Evolutionary conservation across 2,113 vertebrate genomes (phyloP), one percentile per base, ranked within the genome.

Genomic region (Holacanthus passer): DNA sequence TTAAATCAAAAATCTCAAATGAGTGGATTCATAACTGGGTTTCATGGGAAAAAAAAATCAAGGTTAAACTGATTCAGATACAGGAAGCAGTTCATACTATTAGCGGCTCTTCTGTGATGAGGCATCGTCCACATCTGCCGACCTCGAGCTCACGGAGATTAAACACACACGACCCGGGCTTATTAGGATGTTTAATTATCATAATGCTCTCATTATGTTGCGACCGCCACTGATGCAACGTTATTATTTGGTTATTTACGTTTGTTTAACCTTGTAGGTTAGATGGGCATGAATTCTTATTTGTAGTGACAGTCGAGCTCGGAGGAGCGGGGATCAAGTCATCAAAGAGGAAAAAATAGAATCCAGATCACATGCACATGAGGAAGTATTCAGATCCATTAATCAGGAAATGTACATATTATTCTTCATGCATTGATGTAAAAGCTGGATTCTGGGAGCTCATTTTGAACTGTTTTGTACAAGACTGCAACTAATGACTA

Each of bases 151-250:
- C 74, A 52, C 3, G 71, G 76, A 82, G 90, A 91, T 94, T 92
- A 91, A 90, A 84, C 70, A 17, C 82, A 84, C 70, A 17, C 82
- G 82, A 88, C 65, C 86, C 68, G 31, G 68, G 85, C 84, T 87
- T 85, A 90, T 93, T 93, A 87, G 64, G 69, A 66, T 71, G 74
- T 89, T 91, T 92, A 89, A 94, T 94, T 90, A 92, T 90, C 81
- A 79, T 89, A 89, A 92, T 93, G 87, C 65, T 79, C 45, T 83
- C 88, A 84, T 90, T 86, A 90, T 74, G 81, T 31, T 48, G 66
- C 31, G 27, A 35, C 58, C 27, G 37, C 43, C 63, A 64, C 72
- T 71, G 35, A 76, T 71, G 77, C 67, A 50, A 62, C 50, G 19
- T 69, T 53, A 53, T 82, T 53, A 80, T 89, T 89, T 88, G 27